Evolutionary conservation across 2,888 invertebrate genomes (phyloP).

Genomic region (Morpho helenor): DNA sequence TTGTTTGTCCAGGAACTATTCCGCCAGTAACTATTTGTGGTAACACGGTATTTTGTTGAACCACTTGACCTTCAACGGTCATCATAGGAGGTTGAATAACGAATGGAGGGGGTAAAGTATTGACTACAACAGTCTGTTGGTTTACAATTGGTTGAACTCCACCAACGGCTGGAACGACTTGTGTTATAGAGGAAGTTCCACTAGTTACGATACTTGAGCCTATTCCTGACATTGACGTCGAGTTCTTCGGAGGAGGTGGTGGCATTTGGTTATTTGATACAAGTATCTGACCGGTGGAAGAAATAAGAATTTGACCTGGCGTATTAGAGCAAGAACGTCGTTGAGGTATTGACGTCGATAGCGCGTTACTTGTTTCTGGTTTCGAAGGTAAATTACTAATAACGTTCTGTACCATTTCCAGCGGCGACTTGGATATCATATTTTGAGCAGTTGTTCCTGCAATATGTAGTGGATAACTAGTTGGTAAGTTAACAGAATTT

Average conservation of each 20-base stretch:
- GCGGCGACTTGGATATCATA: conserved; percentile 80
- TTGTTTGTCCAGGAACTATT: conserved; percentile 77
- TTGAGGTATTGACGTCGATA: conserved; percentile 48
- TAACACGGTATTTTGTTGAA: conserved; percentile 84
- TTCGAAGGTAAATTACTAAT: conserved; percentile 82
- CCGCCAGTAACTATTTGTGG: conserved; percentile 85
- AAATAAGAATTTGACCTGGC: conserved; percentile 86
- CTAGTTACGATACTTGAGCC: conserved; percentile 82
- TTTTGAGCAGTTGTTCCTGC: conserved; percentile 73
- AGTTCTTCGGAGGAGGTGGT: conserved; percentile 80
- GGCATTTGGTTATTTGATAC: conserved; percentile 84
- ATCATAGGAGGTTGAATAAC: conserved; percentile 88
- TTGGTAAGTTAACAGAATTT: conserved; percentile 68
- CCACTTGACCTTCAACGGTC: conserved; percentile 85
- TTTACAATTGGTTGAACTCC: conserved; percentile 84
- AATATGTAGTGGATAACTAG: conserved; percentile 65
- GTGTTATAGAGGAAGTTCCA: conserved; percentile 82
- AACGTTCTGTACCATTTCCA: conserved; percentile 89
- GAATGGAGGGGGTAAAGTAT: conserved; percentile 87
- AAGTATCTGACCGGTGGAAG: conserved; percentile 86
- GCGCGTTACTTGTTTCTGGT: conserved; percentile 62
- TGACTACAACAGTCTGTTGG: conserved; percentile 88
- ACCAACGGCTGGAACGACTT: conserved; percentile 82
- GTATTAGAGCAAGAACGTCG: conserved; percentile 47
- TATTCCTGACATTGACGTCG: conserved; percentile 79